Evolutionary conservation across 2,888 invertebrate genomes (phyloP).

Genomic region (Eulithis testata): DNA sequence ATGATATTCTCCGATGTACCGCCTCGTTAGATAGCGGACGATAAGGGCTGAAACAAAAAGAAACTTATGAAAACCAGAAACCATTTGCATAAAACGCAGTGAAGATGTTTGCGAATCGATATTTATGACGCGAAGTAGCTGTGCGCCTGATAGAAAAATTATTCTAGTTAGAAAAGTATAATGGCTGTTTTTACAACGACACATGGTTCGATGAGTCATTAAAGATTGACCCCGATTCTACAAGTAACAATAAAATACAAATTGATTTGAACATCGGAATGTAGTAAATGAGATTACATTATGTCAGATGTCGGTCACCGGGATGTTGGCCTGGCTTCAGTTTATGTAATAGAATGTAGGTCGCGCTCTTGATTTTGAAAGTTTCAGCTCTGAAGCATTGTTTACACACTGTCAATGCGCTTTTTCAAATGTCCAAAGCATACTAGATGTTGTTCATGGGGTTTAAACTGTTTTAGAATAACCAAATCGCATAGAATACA

Average conservation of each 20-base stretch:
- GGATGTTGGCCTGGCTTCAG: slow-evolving; percentile 49
- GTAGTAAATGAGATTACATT: slow-evolving; percentile 46
- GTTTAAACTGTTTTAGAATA: slow-evolving; percentile 32
- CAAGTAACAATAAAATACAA: slow-evolving; percentile 24
- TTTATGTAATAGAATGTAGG: slow-evolving; percentile 59
- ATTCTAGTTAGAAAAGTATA: slow-evolving; percentile 4
- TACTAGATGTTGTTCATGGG: slow-evolving; percentile 20
- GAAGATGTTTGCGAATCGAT: too few species aligned
- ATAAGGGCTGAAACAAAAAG: slow-evolving; percentile 87
- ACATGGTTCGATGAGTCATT: slow-evolving; percentile 15
- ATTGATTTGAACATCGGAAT: slow-evolving; percentile 34
- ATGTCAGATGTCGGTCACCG: slow-evolving; percentile 54
- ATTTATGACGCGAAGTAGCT: too few species aligned
- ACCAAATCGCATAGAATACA: background rate
- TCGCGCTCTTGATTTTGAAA: slow-evolving; percentile 48
- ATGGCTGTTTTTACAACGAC: slow-evolving; percentile 1
- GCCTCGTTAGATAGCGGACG: slow-evolving; percentile 90
- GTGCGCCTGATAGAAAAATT: too few species aligned
- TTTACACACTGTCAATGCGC: slow-evolving; percentile 42
- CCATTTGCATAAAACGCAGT: background rate
- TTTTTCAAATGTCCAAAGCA: slow-evolving; percentile 34
- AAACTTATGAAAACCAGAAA: background rate
- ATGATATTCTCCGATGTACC: slow-evolving; percentile 92
- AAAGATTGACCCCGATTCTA: slow-evolving; percentile 17
- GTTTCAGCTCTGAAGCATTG: slow-evolving; percentile 35